Base-by-base conservation (phyloP, 37 sponge, comb jelly and placozoan species). In the Haliclona indistincta region DNA sequence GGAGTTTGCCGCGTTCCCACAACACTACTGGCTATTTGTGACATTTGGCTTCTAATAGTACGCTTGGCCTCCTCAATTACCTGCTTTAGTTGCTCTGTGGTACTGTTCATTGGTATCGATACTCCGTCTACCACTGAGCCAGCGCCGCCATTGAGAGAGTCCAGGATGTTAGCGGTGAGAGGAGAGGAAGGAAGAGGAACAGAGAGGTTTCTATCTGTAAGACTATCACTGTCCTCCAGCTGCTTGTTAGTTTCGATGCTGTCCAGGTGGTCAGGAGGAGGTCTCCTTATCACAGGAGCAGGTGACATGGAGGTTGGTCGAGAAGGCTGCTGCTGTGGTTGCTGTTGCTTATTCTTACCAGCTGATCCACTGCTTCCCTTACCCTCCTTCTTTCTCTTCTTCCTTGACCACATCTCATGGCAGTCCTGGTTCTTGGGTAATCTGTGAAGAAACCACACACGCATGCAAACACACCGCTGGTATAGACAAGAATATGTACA, bases 351-450 rank as follows among this genome's bases (percentile, higher is more conserved):
- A 26, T 23, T 29, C 71, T n/a, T 23, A 32, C 28, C 34, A 4
- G n/a, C 60, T 3, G 33, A 30, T 34, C 38, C 77, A 22, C 54
- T 29, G 11, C 11, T 26, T 53, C 0, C 23, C 43, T 67, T 32
- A 32, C 62, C 86, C 22, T 72, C 78, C 71, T 87, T 94, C 62
- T 87, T 81, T 44, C 86, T 81, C 28, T 77, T 71, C 70, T 88
- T 83, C 71, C 84, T 94, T 39, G 81, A 80, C 98, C 95, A 97
- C 90, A 97, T 81, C 67, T 97, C 98, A 58, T 97, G 98, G 47
- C 98, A 97, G 77, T 97, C 98, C 65, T 97, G 98, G 45, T 71
- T 41, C 63, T 80, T 87, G 20, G 94, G 97, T 15, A 93, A 77
- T 54, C 91, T 93, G 64, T n/a, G 53, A 56, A 43, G 5, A 69